Conservation (phyloP, 2,113 vertebrate genomes). For the Cnemophilus loriae region DNA sequence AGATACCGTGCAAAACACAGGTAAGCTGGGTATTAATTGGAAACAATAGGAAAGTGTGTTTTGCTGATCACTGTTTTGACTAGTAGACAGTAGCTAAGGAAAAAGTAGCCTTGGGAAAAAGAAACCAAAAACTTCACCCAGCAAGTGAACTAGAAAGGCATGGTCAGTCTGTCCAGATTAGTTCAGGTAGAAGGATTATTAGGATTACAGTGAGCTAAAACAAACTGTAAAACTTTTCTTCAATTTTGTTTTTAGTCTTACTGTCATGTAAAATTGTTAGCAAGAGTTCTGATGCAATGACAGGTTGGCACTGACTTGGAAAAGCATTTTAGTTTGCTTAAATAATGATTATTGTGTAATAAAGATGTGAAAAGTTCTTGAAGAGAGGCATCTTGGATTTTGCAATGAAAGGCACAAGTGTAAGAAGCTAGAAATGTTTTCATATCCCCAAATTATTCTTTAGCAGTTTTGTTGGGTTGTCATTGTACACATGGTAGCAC, state of each 20-base stretch:
- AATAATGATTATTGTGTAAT: not conserved
- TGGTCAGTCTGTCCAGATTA: not conserved
- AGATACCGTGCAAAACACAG: not conserved
- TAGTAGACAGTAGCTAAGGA: not conserved
- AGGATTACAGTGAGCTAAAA: not conserved
- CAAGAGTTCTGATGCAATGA: not conserved
- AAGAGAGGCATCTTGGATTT: not conserved
- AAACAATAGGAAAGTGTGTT: not conserved
- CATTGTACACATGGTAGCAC: accelerated
- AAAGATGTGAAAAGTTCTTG: not conserved
- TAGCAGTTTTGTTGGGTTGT: not conserved
- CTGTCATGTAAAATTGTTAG: not conserved
- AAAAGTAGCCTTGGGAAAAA: not conserved
- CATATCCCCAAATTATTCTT: not conserved
- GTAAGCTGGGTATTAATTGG: not conserved
- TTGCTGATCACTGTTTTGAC: not conserved
- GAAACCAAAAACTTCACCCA: not conserved
- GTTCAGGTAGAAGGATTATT: not conserved
- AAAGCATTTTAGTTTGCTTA: not conserved
- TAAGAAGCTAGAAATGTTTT: not conserved
- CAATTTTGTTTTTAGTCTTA: not conserved
- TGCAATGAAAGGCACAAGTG: not conserved
- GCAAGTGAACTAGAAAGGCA: not conserved
- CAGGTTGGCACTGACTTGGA: not conserved
- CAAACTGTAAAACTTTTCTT: not conserved